Evolutionary conservation across 2,888 invertebrate genomes (phyloP).

Genomic region (Myathropa florea): DNA sequence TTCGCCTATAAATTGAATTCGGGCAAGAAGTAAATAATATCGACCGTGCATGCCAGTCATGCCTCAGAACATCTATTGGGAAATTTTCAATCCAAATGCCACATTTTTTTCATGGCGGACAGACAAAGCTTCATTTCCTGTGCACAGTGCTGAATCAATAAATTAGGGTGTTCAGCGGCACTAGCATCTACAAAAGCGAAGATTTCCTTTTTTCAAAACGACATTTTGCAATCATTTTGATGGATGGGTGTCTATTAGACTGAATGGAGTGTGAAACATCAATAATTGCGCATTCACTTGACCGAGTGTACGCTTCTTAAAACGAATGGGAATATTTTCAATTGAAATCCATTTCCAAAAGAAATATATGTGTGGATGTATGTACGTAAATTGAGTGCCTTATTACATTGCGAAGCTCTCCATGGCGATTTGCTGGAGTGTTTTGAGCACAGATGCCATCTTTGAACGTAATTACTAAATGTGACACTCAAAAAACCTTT

Average conservation of each 20-base stretch:
- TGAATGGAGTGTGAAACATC: neutral
- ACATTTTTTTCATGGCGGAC: neutral
- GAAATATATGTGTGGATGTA: too few species aligned
- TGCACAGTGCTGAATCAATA: neutral
- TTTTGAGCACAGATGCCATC: neutral
- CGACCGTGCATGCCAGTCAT: neutral
- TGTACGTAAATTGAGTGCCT: neutral
- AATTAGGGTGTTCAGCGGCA: neutral
- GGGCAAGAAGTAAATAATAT: neutral
- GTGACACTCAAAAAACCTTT: neutral
- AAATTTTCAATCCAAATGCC: neutral
- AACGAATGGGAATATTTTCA: neutral
- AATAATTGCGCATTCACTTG: neutral
- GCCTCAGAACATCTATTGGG: neutral
- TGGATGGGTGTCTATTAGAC: neutral
- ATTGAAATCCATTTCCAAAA: neutral
- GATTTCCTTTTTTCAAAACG: neutral
- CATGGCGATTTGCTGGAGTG: neutral
- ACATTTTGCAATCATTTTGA: neutral
- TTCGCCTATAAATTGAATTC: neutral
- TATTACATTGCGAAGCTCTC: neutral
- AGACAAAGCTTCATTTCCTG: neutral
- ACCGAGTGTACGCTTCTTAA: neutral
- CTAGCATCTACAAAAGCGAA: neutral
- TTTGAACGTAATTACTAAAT: neutral